Evolutionary conservation across 2,888 invertebrate species (phyloP), one percentile per base, ranked within the genome.

Genomic region (Drosophila colorata): DNA sequence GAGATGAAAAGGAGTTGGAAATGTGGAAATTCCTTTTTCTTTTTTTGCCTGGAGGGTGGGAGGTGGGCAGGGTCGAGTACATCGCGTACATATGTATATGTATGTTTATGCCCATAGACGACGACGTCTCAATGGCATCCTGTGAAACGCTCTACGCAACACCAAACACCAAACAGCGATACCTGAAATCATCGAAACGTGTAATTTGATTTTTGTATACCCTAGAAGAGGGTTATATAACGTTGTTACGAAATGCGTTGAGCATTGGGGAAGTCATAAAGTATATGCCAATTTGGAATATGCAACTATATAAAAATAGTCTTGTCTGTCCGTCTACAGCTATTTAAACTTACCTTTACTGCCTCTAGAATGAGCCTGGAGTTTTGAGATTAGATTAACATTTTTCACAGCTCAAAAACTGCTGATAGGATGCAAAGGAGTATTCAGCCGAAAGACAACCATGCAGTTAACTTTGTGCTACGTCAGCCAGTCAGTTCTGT

Each of bases 141-240:
- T 16, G 33, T 31, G 55, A 46, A 63, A 59, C 38, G 41, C 35
- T 52, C 14, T 11, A 33, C 13, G 64, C 59, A 71, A 73, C 65
- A 71, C 65, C 74, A 82, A 82, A 77, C 68, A 80, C 60, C 80
- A 77, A 90, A 87, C 69, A 88, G 72, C 86, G 84, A 87, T 83
- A 90, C 84, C 87, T 84, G 87, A 90, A 91, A 90, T 90, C 91
- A 91, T 79, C 90, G 91, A 91, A 82, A 89, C 89, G 88, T 89
- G 83, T 91, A 90, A 91, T 91, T 91, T 90, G 89, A 91, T 91
- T 91, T 89, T 47, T 47, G 16, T 56, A 14, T 18, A 40, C 23
- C 16, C 31, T 18, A 25, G 14, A 16, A 25, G 16, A 1, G 1
- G 25, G 28, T 37, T 20, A 43, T 59, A 11, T 18, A 16, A 28